phyloP scores from a whole-genome alignment of 53 echinoderm and acorn worm genomes.

The Temnopleurus reevesii region DNA sequence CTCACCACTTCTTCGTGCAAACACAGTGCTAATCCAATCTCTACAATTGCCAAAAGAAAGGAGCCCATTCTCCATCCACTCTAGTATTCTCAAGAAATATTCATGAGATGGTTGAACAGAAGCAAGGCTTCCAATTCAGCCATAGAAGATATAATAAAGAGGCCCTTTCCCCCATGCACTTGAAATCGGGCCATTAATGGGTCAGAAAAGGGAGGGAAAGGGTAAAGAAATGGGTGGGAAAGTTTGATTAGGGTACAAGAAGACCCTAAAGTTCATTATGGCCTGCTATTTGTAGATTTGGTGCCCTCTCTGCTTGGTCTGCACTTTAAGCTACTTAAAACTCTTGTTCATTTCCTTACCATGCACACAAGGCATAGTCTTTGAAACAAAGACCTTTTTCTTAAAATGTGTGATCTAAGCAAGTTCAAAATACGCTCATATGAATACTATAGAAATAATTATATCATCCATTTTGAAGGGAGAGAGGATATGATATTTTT shows the following conservation, averaged over 20 bases:
- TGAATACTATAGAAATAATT: no score
- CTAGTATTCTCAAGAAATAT: conserved; percentile 8
- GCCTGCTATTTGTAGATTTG: conserved; percentile 16
- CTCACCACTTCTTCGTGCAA: background rate
- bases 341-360: conserved; percentile 36
- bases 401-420: no score
- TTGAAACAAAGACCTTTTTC: background rate
- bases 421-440: no score
- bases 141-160: conserved; percentile 9
- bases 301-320: background rate
- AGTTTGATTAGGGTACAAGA: background rate
- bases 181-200: background rate
- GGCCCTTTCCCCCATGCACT: background rate
- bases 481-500: no score
- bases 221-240: background rate
- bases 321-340: conserved; percentile 42
- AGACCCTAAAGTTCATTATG: conserved; percentile 39
- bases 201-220: background rate
- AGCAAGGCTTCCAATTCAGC: background rate
- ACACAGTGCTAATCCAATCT: conserved; percentile 46
- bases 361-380: background rate
- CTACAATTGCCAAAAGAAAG: background rate
- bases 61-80: background rate
- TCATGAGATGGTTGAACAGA: background rate
- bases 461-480: no score